phyloP scores from a whole-genome alignment of 2,113 vertebrate species.

The Clarias batrachus region DNA sequence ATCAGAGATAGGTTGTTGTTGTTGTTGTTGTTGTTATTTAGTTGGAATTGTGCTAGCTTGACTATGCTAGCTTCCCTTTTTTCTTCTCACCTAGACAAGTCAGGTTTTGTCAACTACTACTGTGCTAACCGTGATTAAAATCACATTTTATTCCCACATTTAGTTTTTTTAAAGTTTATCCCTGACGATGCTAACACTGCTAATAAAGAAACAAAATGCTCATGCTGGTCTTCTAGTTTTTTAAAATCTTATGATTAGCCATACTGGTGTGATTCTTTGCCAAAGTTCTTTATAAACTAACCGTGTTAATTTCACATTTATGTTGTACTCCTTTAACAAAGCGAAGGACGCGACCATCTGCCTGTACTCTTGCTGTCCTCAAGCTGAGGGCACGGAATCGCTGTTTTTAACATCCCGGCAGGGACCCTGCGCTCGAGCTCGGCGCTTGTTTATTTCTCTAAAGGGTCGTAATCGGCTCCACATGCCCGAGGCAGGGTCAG shows the following conservation, averaged over 20 bases:
- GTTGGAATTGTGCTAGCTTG: not conserved
- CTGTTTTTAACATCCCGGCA: conserved; percentile 30
- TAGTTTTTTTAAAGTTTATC: not conserved
- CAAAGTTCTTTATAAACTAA: not conserved
- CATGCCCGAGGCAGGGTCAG: conserved; percentile 39
- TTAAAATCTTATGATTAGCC: not conserved
- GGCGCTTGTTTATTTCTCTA: conserved; percentile 44
- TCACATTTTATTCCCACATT: not conserved
- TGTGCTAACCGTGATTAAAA: not conserved
- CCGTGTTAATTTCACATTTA: not conserved
- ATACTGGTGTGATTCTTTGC: not conserved
- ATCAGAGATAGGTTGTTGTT: not conserved
- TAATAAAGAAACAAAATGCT: not conserved
- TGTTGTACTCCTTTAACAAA: not conserved
- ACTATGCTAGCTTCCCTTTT: not conserved
- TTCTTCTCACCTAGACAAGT: not conserved
- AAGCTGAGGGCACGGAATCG: conserved; percentile 25
- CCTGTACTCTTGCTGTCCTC: conserved; percentile 37
- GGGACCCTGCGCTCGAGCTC: conserved; percentile 17
- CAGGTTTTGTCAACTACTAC: not conserved
- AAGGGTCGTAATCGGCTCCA: conserved; percentile 24
- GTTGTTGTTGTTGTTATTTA: not conserved
- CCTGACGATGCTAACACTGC: not conserved
- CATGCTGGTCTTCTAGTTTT: not conserved
- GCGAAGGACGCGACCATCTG: conserved; percentile 11